A percentile compares a stretch with the other conserved stretches of the same genome.
Conservation (phyloP, 2,113 vertebrate genomes). For the Rhodinocichla rosea region DNA sequence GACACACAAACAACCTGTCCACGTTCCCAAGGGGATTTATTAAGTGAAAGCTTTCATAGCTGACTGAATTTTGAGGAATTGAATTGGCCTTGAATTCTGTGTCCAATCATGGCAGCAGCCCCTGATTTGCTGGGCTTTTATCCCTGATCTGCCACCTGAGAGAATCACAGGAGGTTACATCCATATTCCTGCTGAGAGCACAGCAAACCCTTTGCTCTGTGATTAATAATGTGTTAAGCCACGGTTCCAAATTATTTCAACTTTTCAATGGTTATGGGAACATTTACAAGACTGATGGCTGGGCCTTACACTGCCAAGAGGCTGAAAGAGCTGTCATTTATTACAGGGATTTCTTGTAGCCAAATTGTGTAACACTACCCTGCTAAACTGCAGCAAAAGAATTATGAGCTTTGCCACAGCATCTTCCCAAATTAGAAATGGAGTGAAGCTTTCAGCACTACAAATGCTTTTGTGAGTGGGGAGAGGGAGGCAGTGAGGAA, state of each 20-base stretch:
- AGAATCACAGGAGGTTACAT: not conserved
- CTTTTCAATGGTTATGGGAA: conserved; percentile 11
- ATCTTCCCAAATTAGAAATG: not conserved
- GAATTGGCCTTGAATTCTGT: not conserved
- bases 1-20: not conserved
- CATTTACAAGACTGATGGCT: conserved; percentile 36
- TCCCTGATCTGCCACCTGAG: not conserved
- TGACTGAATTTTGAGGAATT: not conserved
- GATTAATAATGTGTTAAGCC: conserved; percentile 26
- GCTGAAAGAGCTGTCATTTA: conserved; percentile 7
- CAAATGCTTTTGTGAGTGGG: not conserved
- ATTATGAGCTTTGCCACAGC: not conserved
- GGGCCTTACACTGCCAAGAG: not conserved
- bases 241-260: conserved; percentile 26
- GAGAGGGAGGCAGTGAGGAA: not conserved
- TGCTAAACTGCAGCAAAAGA: not conserved
- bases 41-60: not conserved
- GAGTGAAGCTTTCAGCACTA: not conserved
- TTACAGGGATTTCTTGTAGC: not conserved
- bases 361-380: not conserved
- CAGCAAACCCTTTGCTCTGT: not conserved
- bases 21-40: not conserved
- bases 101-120: not conserved
- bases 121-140: not conserved
- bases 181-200: not conserved